Percentiles rank a stretch among this genome's conserved stretches.
These are phyloP conservation scores for Salminus brasiliensis DNA, from an alignment of 2,113 vertebrate genomes.

Conservation along the genomic window DNA sequence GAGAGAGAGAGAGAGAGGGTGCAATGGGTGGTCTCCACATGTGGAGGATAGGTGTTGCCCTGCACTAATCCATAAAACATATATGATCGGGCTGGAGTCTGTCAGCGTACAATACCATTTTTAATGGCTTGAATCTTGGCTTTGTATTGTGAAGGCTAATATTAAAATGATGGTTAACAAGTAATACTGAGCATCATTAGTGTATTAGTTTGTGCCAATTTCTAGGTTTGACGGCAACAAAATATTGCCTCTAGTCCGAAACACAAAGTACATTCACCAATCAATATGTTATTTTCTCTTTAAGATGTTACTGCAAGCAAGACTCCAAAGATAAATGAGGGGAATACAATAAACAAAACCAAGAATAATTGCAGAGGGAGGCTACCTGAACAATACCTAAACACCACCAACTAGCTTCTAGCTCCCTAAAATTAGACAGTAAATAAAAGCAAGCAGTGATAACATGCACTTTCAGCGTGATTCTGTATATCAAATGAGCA, in stretches of 20 bases:
- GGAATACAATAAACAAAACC: not conserved
- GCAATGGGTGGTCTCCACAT: no score
- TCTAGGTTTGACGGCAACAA: not conserved
- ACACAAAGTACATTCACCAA: not conserved
- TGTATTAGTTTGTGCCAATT: not conserved
- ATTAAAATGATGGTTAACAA: no score
- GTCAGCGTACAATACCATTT: no score
- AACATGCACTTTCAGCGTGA: no score
- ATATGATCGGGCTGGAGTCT: no score
- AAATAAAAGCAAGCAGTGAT: no score
- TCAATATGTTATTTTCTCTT: not conserved
- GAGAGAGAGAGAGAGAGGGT: conserved; percentile 1
- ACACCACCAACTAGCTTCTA: not conserved
- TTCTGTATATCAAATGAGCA: no score
- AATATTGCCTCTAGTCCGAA: not conserved
- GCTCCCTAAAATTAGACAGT: not conserved
- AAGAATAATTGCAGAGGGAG: not conserved
- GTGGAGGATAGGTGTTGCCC: not conserved
- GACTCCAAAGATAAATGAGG: not conserved
- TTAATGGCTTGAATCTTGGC: no score
- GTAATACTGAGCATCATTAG: not conserved
- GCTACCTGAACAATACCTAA: not conserved
- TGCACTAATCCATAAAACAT: not conserved
- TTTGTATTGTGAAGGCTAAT: no score
- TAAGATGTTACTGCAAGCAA: not conserved